Percentiles rank a stretch among this genome's conserved stretches.
Conservation (phyloP, 92 coral and sea anemone genomes). For the Actinostola sp. region DNA sequence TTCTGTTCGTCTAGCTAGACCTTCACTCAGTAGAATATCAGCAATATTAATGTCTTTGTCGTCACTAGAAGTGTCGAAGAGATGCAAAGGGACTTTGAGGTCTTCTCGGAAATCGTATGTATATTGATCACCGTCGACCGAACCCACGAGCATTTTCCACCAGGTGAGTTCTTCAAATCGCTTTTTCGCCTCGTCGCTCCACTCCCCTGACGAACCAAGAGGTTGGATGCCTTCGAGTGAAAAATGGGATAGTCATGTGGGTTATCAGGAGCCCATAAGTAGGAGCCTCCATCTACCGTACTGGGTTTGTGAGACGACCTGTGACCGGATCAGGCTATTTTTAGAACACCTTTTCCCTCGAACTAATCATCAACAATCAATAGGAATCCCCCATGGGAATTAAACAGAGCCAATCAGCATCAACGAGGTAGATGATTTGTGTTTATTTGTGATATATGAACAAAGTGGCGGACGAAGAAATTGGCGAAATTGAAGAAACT, state of each 20-base stretch:
- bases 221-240: constrained; percentile 35
- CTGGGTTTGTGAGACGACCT: too few relatives aligned
- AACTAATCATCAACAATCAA: too few relatives aligned
- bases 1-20: constrained; percentile 53
- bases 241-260: neutral
- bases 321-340: too few relatives aligned
- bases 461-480: too few relatives aligned
- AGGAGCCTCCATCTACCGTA: too few relatives aligned
- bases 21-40: constrained; percentile 64
- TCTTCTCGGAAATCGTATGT: constrained; percentile 53
- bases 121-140: constrained; percentile 61
- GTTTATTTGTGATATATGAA: too few relatives aligned
- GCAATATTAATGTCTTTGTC: constrained; percentile 70
- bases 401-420: too few relatives aligned
- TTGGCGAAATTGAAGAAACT: too few relatives aligned
- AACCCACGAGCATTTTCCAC: constrained; percentile 72
- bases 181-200: constrained; percentile 72
- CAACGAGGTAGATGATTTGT: too few relatives aligned
- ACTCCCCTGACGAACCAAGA: constrained; percentile 53
- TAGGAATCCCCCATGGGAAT: too few relatives aligned
- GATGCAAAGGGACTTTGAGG: constrained; percentile 54
- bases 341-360: too few relatives aligned
- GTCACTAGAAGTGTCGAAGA: constrained; percentile 75
- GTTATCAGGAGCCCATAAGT: too few relatives aligned
- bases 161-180: constrained; percentile 62